Evolutionary conservation across 2,888 invertebrate species (phyloP), one percentile per base, ranked within the genome.

Genomic region (Pollenia amentaria): DNA sequence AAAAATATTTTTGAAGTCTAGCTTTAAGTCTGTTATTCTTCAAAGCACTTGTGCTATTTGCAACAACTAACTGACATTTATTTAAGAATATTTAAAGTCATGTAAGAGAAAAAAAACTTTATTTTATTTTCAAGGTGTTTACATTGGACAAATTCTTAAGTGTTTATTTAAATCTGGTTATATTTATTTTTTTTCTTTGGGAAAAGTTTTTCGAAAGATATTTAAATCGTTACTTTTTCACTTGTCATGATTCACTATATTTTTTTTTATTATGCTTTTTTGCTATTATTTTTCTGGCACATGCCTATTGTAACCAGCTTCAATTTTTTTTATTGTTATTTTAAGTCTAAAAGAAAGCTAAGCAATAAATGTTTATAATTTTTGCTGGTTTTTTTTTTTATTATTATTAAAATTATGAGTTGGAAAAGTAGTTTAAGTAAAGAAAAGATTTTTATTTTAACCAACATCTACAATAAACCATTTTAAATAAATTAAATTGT

Each of bases 221-320:
- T 65, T 62, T 40, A 79, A 62, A 67, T 40, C 46, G 14, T 77
- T 21, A 80, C 40, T 62, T 67, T 84, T 64, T 70, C 76, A 72
- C 70, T 76, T 85, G 85, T 81, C 85, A 85, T 85, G 85, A 18
- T 72, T 76, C 48, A 85, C 51, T 85, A 53, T 46, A 53, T 53
- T 72, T 79, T 14, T 44, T 16, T 53, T 69, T 57, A 51, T 60
- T 72, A 18, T 55, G 29, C 4, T 38, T n/a, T 10, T 67, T 38
- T 55, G n/a, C 40, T 60, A 38, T 46, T n/a, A n/a, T 57, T 69
- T 40, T 10, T 16, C n/a, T 60, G 51, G 70, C 51, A 64, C 67
- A 69, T 48, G 57, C 57, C 69, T 11, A 48, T 67, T 46, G 3
- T 65, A 29, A 46, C 16, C 40, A 51, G 38, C 51, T 38, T 12